Base-by-base conservation (phyloP, 2,797 vertebrate species). In the Tokudaia tokunoshimensis region DNA sequence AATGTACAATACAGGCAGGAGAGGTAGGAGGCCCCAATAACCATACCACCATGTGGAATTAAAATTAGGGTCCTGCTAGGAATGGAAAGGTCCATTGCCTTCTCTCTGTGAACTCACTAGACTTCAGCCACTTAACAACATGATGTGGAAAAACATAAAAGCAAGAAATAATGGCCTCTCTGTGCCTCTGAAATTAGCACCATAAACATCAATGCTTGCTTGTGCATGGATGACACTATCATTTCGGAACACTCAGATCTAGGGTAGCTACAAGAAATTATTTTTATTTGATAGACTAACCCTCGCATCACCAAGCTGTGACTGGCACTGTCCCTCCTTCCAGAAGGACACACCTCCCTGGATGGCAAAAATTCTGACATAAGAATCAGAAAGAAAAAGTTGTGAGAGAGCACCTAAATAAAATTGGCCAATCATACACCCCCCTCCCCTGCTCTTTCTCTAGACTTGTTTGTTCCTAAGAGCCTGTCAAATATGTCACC, bases 191-290 rank as follows among this genome's bases (percentile, higher is more conserved):
- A 91, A 92, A 90, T 88, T 91, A 94, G 79, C 55, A 63, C 80
- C 61, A 65, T 82, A 79, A 82, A 95, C 90, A 93, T 94, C 88
- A 75, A 83, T 85, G 89, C 80, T 84, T 97, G 75, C 70, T 96
- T 94, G 81, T 89, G 44, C 59, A 37, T 31, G 85, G 41, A 91
- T 50, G 41, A 47, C 52, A 61, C 89, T 57, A n/a, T 92, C 75
- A 90, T 92, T 37, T 89, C 4, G 63, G 50, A 86, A 44, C 52
- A 44, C 75, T 70, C 5, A 0, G 29, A 76, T n/a, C 22, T 80
- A 50, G 50, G 75, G 86, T 76, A 74, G 55, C 67, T 44, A 6
- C 0, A 41, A 91, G 50, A 59, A 89, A 86, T 37, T 37, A 50
- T 37, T 44, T 84, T 85, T 52, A 52, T 57, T 17, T 63, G 95